These are phyloP conservation scores for Patagioenas fasciata DNA, from an alignment of 2,113 vertebrate genomes.

Conservation along the genomic window DNA sequence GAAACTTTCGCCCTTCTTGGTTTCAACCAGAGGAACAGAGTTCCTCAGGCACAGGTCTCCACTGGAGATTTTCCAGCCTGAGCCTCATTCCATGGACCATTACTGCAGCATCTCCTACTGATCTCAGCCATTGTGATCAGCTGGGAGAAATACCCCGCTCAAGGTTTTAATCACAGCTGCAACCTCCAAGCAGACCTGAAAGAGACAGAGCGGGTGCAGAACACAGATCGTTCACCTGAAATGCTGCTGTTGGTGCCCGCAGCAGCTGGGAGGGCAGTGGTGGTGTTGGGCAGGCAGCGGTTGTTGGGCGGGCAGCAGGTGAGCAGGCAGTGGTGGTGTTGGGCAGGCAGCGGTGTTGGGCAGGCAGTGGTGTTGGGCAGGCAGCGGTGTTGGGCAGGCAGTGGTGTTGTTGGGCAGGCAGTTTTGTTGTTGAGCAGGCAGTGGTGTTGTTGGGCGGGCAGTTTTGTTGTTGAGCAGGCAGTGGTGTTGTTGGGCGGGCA, in stretches of 20 bases:
- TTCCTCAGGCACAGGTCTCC: not conserved
- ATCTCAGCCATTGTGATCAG: slow-evolving; percentile 2
- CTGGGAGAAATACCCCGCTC: not conserved
- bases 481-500: no score
- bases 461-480: no score
- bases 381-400: no score
- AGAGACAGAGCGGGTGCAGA: not conserved
- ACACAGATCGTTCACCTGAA: not conserved
- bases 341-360: no score
- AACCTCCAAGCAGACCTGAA: not conserved
- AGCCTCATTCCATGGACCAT: not conserved
- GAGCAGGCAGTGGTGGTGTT: no score
- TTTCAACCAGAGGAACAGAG: not conserved
- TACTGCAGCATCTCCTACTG: slow-evolving; percentile 9
- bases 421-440: no score
- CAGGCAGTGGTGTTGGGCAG: no score
- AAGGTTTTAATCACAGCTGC: not conserved
- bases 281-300: no score
- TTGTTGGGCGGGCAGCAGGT: no score
- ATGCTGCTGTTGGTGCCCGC: not conserved
- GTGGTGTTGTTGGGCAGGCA: no score
- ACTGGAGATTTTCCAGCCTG: not conserved
- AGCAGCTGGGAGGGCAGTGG: not conserved
- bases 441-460: no score
- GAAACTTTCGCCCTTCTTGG: not conserved